Evolutionary conservation across 2,797 vertebrate genomes (phyloP).

Genomic region (Pristis pectinata): DNA sequence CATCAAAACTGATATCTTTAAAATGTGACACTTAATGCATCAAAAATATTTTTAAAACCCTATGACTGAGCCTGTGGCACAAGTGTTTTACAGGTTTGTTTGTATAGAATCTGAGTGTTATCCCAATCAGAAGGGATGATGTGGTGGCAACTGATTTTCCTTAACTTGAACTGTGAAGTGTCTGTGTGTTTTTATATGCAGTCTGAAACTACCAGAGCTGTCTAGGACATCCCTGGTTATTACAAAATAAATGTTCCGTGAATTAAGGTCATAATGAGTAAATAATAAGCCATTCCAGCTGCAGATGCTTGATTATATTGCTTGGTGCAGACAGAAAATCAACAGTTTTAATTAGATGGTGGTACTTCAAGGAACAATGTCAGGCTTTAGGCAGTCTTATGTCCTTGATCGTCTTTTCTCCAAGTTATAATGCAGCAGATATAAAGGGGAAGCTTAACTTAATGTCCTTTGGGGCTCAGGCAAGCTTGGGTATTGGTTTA

Average conservation of each 20-base stretch:
- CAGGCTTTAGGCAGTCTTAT: neutral
- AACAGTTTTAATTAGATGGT: neutral
- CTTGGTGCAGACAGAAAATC: neutral
- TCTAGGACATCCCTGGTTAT: neutral
- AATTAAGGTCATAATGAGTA: neutral
- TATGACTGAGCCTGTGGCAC: neutral
- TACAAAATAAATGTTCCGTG: neutral
- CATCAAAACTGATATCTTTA: neutral
- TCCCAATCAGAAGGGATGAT: neutral
- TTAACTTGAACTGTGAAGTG: neutral
- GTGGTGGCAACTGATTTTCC: neutral
- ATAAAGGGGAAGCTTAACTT: neutral
- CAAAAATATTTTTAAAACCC: too few species aligned
- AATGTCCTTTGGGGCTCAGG: neutral
- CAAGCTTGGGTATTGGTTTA: neutral
- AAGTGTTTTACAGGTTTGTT: neutral
- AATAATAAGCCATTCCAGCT: neutral
- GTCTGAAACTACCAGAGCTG: neutral
- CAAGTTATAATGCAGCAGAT: neutral
- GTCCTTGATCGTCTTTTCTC: neutral
- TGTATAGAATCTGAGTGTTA: neutral
- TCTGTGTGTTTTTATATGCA: neutral
- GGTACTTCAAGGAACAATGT: neutral
- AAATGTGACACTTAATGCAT: too few species aligned
- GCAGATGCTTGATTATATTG: neutral